Evolutionary conservation across 2,888 invertebrate species (phyloP).

Genomic region (Meiosimyza platycephala): DNA sequence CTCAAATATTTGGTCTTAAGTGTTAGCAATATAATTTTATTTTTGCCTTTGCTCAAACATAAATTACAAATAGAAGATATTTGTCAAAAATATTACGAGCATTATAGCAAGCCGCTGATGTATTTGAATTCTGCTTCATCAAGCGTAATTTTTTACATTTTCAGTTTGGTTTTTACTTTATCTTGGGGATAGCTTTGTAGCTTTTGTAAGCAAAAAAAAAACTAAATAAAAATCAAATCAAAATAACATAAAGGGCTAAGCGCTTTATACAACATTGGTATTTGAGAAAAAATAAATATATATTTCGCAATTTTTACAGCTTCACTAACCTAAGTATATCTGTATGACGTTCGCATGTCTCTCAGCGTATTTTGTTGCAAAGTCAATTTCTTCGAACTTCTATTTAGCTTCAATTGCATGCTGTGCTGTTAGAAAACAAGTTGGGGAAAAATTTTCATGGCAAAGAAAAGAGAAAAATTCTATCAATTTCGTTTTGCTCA

Average conservation of each 20-base stretch:
- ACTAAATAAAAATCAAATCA: not conserved
- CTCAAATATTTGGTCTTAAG: no score
- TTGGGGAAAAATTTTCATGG: not conserved
- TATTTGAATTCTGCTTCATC: no score
- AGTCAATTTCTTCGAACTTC: constrained; percentile 5
- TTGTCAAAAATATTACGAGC: no score
- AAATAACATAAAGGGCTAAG: constrained; percentile 11
- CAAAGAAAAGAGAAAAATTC: not conserved
- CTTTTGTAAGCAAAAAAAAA: not conserved
- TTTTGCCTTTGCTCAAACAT: no score
- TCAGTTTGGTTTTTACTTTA: not conserved
- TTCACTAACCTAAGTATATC: not conserved
- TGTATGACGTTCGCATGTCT: not conserved
- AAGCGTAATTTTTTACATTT: no score
- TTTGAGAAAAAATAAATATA: not conserved
- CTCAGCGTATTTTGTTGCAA: not conserved
- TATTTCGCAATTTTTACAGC: not conserved
- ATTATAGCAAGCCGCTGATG: no score
- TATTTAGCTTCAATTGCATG: not conserved
- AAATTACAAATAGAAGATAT: no score
- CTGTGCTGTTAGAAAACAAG: not conserved
- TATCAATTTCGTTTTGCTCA: not conserved
- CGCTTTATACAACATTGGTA: not conserved
- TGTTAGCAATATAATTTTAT: no score
- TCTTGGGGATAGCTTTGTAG: not conserved